Conservation (phyloP, 2,797 vertebrate genomes). For the Alfaro cultratus region DNA sequence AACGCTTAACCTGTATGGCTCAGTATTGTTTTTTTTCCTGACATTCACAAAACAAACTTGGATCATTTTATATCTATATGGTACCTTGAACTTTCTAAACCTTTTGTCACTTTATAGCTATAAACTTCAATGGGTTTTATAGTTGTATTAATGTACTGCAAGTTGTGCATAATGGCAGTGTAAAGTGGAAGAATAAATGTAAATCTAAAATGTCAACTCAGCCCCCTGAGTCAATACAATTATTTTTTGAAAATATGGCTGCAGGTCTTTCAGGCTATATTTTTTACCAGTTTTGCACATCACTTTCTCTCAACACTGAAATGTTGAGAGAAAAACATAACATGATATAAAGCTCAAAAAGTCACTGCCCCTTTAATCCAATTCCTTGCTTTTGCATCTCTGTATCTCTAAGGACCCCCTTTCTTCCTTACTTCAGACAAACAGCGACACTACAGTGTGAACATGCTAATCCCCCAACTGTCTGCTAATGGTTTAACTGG, state of each 20-base stretch:
- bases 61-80: neutral
- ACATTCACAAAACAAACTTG: neutral
- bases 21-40: neutral
- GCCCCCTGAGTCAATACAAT: neutral
- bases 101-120: neutral
- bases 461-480: slow-evolving; percentile 22
- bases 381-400: slow-evolving; percentile 18
- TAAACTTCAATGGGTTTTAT: neutral
- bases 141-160: neutral
- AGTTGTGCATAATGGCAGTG: neutral
- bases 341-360: no score
- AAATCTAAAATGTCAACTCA: neutral
- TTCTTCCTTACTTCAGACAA: slow-evolving; percentile 9
- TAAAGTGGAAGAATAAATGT: neutral
- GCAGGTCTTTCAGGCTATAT: no score
- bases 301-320: no score
- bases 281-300: no score
- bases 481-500: slow-evolving; percentile 58
- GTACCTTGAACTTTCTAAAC: neutral
- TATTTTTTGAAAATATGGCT: neutral
- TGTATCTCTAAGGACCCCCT: slow-evolving; percentile 39
- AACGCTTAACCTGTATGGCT: neutral
- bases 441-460: slow-evolving; percentile 17
- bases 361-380: neutral
- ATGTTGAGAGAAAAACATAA: no score